Evolutionary conservation across 2,888 invertebrate species (phyloP), one percentile per base, ranked within the genome.

Genomic region (Heliconius charithonia): DNA sequence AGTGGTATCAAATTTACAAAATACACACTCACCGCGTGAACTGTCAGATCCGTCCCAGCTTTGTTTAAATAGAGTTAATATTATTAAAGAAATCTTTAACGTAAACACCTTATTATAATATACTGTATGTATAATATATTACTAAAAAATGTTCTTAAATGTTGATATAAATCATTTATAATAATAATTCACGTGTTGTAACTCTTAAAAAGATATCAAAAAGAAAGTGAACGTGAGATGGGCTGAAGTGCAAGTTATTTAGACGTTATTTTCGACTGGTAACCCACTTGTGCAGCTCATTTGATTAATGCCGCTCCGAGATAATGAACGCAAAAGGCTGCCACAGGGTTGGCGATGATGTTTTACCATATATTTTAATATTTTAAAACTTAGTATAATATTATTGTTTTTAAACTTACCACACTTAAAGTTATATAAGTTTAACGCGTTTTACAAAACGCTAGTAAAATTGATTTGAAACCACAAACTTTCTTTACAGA

Each of bases 241-340:
- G 76, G 13, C 76, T 41, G 63, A 76, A 79, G 77, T 81, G 80
- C 80, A 81, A 79, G 81, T 81, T 81, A 76, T 81, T 81, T 81
- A 79, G 81, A 81, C 62, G 80, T 80, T 77, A 79, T 75, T 81
- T 77, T 76, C 76, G 79, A 75, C 75, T 79, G 69, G 79, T 79
- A 79, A 82, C 82, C 82, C 80, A 81, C 78, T 79, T 81, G 75
- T 76, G 77, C 72, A 56, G 72, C 80, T 79, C 85, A 83, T 85
- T 85, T 89, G 86, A 89, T 89, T 86, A 88, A 88, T 87, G 86
- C 85, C 84, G 86, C 85, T 82, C 84, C 81, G 85, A 79, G 75
- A 76, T 82, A 77, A 82, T 80, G 79, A 78, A 80, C 78, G 78
- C 78, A 71, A 77, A 67, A 79, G 62, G 7, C 45, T 41, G 37